Conservation (phyloP, 1,140 invertebrate genomes). For the Pteromalus puparum region DNA sequence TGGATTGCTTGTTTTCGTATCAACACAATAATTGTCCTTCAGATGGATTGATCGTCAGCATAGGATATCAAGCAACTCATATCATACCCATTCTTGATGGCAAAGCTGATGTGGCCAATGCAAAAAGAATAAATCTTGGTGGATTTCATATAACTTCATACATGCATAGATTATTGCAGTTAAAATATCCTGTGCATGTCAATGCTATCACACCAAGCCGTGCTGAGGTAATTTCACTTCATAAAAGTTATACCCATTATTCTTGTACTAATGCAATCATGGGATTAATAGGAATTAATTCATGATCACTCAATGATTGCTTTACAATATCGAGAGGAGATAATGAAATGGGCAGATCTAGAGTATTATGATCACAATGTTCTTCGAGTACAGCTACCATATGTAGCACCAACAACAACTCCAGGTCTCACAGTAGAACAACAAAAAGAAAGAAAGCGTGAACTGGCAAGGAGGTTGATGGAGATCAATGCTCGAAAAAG, state of each 20-base stretch:
- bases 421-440: constrained; percentile 83
- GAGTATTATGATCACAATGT: constrained; percentile 91
- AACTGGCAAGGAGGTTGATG: constrained; percentile 86
- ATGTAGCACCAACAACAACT: constrained; percentile 77
- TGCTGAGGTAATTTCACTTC: constrained; percentile 81
- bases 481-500: constrained; percentile 91
- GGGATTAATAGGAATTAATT: constrained; percentile 82
- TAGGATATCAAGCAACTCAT: constrained; percentile 92
- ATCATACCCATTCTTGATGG: constrained; percentile 89
- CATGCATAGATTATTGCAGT: constrained; percentile 92
- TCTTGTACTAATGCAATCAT: neutral
- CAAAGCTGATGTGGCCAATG: constrained; percentile 80
- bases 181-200: constrained; percentile 95
- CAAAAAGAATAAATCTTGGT: constrained; percentile 90
- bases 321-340: constrained; percentile 85
- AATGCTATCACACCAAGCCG: constrained; percentile 90
- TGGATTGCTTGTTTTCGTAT: constrained; percentile 91
- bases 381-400: constrained; percentile 90
- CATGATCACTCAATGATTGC: constrained; percentile 88
- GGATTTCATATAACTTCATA: constrained; percentile 91
- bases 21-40: constrained; percentile 81
- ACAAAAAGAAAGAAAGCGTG: constrained; percentile 89
- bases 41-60: constrained; percentile 85
- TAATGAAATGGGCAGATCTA: constrained; percentile 86
- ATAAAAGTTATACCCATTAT: neutral